phyloP scores from a whole-genome alignment of 2,888 invertebrate species.

The Protonemura montana region DNA sequence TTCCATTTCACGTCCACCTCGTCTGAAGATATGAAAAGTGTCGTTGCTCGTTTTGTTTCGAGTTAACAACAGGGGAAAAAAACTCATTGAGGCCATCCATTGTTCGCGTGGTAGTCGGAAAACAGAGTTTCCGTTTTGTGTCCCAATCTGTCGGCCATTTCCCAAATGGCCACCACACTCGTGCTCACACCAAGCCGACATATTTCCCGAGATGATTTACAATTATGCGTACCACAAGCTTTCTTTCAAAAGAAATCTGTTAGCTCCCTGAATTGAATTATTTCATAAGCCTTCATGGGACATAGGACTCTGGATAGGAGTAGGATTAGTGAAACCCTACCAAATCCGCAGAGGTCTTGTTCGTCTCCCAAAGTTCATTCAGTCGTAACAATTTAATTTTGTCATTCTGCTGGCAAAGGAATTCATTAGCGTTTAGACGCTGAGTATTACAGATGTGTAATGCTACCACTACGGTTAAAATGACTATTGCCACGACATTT shows the following conservation, averaged over 20 bases:
- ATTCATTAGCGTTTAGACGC: not conserved
- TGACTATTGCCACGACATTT: not conserved
- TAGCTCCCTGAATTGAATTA: not conserved
- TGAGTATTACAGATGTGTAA: too few species aligned
- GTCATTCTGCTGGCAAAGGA: not conserved
- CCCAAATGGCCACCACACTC: not conserved
- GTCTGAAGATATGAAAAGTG: not conserved
- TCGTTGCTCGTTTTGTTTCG: not conserved
- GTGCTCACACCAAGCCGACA: not conserved
- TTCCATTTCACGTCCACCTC: too few species aligned
- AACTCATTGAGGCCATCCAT: not conserved
- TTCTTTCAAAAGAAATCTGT: not conserved
- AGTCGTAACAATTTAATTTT: not conserved
- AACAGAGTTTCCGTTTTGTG: not conserved
- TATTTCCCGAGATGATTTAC: slow-evolving; percentile 3
- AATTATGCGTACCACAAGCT: not conserved
- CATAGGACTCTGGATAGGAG: not conserved
- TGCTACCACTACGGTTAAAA: too few species aligned
- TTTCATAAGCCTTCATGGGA: not conserved
- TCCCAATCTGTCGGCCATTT: not conserved
- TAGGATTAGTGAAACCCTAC: not conserved
- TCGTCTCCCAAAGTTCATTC: not conserved
- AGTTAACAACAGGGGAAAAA: not conserved
- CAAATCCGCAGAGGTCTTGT: not conserved
- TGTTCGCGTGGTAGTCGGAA: not conserved